phyloP scores from a whole-genome alignment of 53 echinoderm and acorn worm genomes.

The Paracentrotus lividus region DNA sequence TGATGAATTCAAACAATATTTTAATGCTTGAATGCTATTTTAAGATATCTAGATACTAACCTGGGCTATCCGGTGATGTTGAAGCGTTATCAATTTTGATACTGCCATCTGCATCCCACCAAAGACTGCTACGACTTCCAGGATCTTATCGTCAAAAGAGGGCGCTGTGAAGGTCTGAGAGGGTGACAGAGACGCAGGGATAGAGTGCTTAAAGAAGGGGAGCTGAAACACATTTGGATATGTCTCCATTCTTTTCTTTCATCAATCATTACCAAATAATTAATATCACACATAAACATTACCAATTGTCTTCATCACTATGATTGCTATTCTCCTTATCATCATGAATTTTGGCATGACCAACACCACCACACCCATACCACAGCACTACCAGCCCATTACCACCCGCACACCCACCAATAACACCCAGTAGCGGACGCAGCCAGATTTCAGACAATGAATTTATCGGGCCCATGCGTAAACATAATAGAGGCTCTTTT shows the following conservation, averaged over 20 bases:
- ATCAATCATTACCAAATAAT: not conserved
- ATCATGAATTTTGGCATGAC: not conserved
- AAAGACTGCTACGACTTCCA: conserved; percentile 98
- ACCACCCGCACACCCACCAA: not conserved
- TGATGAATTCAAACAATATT: too few species aligned
- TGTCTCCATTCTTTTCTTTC: not conserved
- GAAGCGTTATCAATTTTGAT: conserved; percentile 91
- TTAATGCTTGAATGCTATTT: too few species aligned
- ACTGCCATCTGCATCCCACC: conserved; percentile 99
- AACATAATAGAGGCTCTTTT: too few species aligned
- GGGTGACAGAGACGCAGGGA: not conserved
- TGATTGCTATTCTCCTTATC: not conserved
- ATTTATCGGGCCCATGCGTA: too few species aligned
- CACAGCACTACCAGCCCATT: not conserved
- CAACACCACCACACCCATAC: not conserved
- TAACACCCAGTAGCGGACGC: too few species aligned
- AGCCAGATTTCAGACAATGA: too few species aligned
- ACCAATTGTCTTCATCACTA: not conserved
- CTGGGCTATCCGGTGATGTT: conserved; percentile 98
- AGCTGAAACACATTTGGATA: not conserved
- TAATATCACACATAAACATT: too few species aligned
- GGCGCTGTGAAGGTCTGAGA: conserved; percentile 94
- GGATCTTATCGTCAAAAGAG: conserved; percentile 96
- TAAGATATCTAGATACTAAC: conserved; percentile 53
- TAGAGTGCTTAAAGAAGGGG: not conserved